Percentiles rank a stretch among this genome's conserved stretches.
These are phyloP conservation scores for Tuta absoluta DNA, from an alignment of 2,888 invertebrate genomes.

Conservation along the genomic window DNA sequence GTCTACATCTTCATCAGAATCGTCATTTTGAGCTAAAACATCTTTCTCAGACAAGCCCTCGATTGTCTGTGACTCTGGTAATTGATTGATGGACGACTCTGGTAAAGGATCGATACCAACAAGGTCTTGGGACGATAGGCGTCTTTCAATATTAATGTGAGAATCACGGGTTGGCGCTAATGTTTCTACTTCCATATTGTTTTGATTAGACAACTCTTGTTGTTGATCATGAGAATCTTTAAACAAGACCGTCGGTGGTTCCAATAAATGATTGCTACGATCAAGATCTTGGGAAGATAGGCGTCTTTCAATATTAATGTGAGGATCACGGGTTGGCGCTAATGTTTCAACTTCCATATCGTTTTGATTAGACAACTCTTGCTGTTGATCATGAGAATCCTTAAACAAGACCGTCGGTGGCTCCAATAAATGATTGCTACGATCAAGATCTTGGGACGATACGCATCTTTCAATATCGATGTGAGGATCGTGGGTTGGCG, in stretches of 20 bases:
- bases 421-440: background rate
- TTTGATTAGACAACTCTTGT: background rate
- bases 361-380: background rate
- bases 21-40: background rate
- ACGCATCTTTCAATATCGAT: background rate
- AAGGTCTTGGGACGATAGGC: background rate
- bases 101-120: background rate
- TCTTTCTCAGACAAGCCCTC: too few relatives aligned
- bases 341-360: background rate
- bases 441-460: background rate
- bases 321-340: background rate
- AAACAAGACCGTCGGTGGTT: background rate
- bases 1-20: too few relatives aligned
- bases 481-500: background rate
- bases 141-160: background rate
- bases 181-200: background rate
- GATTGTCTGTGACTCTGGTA: background rate
- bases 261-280: background rate
- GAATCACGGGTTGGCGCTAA: background rate
- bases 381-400: background rate
- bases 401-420: background rate
- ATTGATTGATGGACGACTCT: background rate
- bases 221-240: background rate
- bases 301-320: background rate
- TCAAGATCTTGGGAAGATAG: background rate